A percentile compares a stretch with the other conserved stretches of the same genome.
phyloP scores from a whole-genome alignment of 2,113 vertebrate species.

The Malurus melanocephalus region DNA sequence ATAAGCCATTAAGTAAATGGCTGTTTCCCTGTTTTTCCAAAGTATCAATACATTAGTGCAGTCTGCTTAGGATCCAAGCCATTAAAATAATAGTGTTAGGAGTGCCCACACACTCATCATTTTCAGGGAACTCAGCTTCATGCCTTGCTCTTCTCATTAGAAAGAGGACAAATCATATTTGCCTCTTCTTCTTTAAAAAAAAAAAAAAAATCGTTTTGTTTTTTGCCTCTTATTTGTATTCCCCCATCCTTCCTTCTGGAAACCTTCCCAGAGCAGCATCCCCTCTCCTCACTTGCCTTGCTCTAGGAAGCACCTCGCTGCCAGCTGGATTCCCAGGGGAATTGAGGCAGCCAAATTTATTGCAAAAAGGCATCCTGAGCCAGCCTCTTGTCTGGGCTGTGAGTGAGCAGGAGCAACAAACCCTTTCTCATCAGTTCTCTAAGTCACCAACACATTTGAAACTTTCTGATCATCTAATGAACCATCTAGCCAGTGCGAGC shows the following conservation, averaged over 20 bases:
- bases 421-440: not conserved
- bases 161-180: not conserved
- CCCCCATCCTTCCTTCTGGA: not conserved
- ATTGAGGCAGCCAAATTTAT: not conserved
- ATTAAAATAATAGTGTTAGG: conserved; percentile 54
- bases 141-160: not conserved
- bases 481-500: not conserved
- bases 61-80: conserved; percentile 43
- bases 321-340: not conserved
- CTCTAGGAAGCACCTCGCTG: not conserved
- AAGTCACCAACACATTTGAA: not conserved
- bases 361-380: not conserved
- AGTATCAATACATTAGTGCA: conserved; percentile 50
- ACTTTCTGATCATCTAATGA: not conserved
- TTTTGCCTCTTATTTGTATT: not conserved
- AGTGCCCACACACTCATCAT: not conserved
- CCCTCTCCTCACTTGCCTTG: not conserved
- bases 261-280: not conserved
- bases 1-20: conserved; percentile 65
- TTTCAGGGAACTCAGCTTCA: not conserved
- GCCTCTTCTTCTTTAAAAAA: not conserved
- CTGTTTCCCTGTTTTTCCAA: conserved; percentile 44
- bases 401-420: not conserved
- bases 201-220: no score
- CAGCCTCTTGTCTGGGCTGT: not conserved